Conservation (phyloP, 2,113 vertebrate genomes). For the Prolemur simus region DNA sequence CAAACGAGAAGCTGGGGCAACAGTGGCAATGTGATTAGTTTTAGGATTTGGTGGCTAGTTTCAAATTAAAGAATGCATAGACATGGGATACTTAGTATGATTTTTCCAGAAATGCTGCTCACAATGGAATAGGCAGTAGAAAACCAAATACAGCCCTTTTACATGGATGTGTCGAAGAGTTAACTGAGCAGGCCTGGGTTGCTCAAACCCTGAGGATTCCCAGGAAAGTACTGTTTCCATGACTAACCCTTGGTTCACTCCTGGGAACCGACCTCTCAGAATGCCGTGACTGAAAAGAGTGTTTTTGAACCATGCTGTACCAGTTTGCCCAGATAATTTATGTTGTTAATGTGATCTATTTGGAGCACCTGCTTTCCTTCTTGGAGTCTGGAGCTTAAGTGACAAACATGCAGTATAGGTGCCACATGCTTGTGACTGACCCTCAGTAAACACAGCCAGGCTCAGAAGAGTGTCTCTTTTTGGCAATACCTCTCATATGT, state of each 20-base stretch:
- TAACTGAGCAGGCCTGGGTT: neutral
- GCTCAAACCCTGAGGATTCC: neutral
- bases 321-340: neutral
- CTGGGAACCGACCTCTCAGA: neutral
- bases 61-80: neutral
- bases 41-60: neutral
- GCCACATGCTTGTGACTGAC: neutral
- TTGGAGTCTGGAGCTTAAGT: neutral
- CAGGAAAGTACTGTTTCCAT: neutral
- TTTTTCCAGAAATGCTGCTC: neutral
- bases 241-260: neutral
- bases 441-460: neutral
- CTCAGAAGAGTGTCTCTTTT: neutral
- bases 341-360: neutral
- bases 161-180: neutral
- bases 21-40: accelerated
- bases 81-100: neutral
- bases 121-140: neutral
- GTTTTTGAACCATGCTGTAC: neutral
- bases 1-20: neutral
- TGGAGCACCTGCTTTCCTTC: neutral
- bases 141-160: neutral
- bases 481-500: neutral
- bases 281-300: neutral
- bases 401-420: neutral